Percentiles rank a stretch among this genome's conserved stretches.
Conservation (phyloP, 2,888 invertebrate genomes). For the Plebejus melissa region DNA sequence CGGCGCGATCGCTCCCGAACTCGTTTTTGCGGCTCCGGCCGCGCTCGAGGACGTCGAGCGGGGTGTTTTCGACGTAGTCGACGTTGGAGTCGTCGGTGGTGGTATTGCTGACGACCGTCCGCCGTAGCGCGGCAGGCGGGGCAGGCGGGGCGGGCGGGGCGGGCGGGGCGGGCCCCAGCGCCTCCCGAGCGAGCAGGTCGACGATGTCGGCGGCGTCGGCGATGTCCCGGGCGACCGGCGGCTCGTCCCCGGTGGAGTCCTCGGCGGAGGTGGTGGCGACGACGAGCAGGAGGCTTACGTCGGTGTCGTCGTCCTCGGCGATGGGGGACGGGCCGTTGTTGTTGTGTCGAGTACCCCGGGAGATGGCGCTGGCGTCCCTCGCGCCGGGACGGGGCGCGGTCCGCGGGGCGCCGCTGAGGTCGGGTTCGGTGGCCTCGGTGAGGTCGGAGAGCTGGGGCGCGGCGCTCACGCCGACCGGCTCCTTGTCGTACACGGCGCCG, state of each 20-base stretch:
- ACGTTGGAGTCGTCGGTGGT: slow-evolving; percentile 56
- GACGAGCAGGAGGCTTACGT: slow-evolving; percentile 47
- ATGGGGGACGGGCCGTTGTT: slow-evolving; percentile 41
- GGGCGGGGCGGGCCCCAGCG: slow-evolving; percentile 39
- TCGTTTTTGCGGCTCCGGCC: slow-evolving; percentile 38
- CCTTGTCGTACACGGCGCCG: slow-evolving; percentile 46
- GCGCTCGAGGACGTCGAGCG: slow-evolving; percentile 44
- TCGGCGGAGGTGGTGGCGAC: slow-evolving; percentile 52
- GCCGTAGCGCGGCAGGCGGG: not conserved
- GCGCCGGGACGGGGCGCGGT: slow-evolving; percentile 38
- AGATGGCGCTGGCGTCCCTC: slow-evolving; percentile 30
- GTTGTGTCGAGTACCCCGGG: slow-evolving; percentile 29
- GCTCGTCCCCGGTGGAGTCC: slow-evolving; percentile 53
- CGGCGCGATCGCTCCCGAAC: not conserved
- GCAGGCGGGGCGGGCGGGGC: not conserved
- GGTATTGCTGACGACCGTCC: slow-evolving; percentile 42
- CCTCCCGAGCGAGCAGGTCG: slow-evolving; percentile 54
- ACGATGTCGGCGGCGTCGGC: slow-evolving; percentile 48
- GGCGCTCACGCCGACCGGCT: slow-evolving; percentile 47
- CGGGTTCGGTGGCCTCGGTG: slow-evolving; percentile 45
- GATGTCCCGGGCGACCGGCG: slow-evolving; percentile 46
- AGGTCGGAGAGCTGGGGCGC: slow-evolving; percentile 54
- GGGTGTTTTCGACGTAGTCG: slow-evolving; percentile 49
- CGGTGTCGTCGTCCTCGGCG: slow-evolving; percentile 42
- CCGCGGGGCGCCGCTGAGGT: slow-evolving; percentile 40